Evolutionary conservation across 2,113 vertebrate genomes (phyloP).

Genomic region (Ptilonorhynchus violaceus): DNA sequence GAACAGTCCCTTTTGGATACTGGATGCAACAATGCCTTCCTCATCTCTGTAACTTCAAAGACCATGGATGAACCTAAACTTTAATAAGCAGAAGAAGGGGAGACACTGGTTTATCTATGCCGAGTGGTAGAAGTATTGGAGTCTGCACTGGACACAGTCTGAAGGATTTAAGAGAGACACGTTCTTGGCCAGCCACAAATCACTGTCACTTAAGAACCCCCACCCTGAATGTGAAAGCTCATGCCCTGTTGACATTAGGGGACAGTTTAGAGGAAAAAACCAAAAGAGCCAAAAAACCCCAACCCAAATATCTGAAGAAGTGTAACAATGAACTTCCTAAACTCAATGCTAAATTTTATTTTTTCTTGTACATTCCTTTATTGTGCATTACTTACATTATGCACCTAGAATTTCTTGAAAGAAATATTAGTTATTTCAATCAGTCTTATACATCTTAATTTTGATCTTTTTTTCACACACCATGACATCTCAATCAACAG

Average conservation of each 20-base stretch:
- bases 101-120: neutral
- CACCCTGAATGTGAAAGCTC: neutral
- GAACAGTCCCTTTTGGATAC: neutral
- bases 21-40: neutral
- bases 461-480: neutral
- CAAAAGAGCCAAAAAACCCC: fast-evolving
- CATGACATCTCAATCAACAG: neutral
- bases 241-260: too few relatives aligned
- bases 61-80: neutral
- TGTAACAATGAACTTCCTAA: neutral
- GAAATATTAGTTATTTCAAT: neutral
- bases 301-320: neutral
- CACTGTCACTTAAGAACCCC: neutral
- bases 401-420: neutral
- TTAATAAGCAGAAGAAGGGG: neutral
- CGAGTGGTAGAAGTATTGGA: neutral
- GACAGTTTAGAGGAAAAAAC: neutral
- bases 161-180: neutral
- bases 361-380: neutral
- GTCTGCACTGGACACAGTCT: neutral
- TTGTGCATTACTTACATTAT: neutral
- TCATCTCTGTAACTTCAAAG: neutral
- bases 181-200: neutral
- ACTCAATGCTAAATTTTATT: neutral
- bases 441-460: neutral